These are phyloP conservation scores for Chrysolina americana DNA, from an alignment of 2,888 invertebrate genomes.

Conservation along the genomic window DNA sequence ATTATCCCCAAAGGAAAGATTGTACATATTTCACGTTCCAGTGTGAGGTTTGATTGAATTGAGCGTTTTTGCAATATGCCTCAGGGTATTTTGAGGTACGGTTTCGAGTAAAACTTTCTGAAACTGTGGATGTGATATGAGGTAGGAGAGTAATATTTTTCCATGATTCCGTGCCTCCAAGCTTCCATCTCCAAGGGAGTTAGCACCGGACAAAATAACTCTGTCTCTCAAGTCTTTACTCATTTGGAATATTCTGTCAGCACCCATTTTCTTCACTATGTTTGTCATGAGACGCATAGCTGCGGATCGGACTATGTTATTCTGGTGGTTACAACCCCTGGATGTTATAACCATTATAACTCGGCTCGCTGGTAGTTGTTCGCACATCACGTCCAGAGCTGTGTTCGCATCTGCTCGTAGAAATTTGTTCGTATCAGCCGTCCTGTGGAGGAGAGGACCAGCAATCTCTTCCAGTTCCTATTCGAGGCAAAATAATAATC, in stretches of 20 bases:
- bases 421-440: slow-evolving; percentile 95
- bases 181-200: slow-evolving; percentile 88
- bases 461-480: slow-evolving; percentile 91
- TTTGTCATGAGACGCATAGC: slow-evolving; percentile 84
- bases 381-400: slow-evolving; percentile 87
- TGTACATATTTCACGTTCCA: not conserved
- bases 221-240: slow-evolving; percentile 83
- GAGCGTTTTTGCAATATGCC: slow-evolving; percentile 88
- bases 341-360: slow-evolving; percentile 78
- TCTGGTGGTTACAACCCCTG: slow-evolving; percentile 86
- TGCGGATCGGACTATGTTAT: slow-evolving; percentile 88
- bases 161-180: slow-evolving; percentile 86
- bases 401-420: slow-evolving; percentile 89
- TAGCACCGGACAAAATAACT: slow-evolving; percentile 84
- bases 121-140: slow-evolving; percentile 84
- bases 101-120: slow-evolving; percentile 84
- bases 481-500: slow-evolving; percentile 6
- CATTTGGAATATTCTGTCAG: slow-evolving; percentile 80
- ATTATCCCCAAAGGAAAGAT: too few relatives aligned
- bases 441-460: slow-evolving; percentile 85
- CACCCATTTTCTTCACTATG: slow-evolving; percentile 82
- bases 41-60: slow-evolving; percentile 70
- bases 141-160: slow-evolving; percentile 81
- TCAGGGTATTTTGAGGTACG: slow-evolving; percentile 83
- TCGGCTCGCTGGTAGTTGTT: slow-evolving; percentile 80